phyloP scores from a whole-genome alignment of 2,113 vertebrate species.

The Cryptotis parvus region DNA sequence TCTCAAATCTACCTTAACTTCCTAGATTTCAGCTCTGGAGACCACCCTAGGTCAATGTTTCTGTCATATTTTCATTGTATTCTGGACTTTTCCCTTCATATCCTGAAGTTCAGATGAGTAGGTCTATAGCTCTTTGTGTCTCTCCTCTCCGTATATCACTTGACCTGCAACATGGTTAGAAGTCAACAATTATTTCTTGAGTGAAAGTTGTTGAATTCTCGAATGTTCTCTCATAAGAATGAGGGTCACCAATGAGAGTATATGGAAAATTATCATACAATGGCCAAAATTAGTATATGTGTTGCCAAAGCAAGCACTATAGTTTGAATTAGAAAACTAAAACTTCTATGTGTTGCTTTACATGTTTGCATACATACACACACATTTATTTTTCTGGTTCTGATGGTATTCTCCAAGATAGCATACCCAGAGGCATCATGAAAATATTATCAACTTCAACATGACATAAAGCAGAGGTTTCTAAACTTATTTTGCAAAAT shows the following conservation, averaged over 20 bases:
- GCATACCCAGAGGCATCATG: background rate
- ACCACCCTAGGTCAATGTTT: background rate
- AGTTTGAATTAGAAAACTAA: too few species aligned
- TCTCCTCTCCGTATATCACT: background rate
- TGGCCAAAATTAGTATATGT: background rate
- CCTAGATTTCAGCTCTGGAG: background rate
- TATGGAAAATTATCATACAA: background rate
- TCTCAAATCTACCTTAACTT: background rate
- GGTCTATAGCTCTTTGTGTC: background rate
- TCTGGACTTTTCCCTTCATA: background rate
- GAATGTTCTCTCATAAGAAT: background rate
- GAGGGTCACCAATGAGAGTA: background rate
- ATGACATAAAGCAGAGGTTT: background rate
- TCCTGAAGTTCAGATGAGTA: background rate
- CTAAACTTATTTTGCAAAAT: too few species aligned
- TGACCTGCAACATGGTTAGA: background rate
- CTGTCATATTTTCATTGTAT: background rate
- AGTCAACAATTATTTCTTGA: background rate
- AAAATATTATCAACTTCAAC: background rate
- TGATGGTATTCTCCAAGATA: background rate
- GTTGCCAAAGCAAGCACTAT: too few species aligned
- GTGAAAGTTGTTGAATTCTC: background rate
- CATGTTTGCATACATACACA: background rate
- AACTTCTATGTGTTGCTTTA: background rate
- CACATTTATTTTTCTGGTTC: background rate